Evolutionary conservation across 2,888 invertebrate genomes (phyloP), one percentile per base, ranked within the genome.

Genomic region (Eristalis tenax): DNA sequence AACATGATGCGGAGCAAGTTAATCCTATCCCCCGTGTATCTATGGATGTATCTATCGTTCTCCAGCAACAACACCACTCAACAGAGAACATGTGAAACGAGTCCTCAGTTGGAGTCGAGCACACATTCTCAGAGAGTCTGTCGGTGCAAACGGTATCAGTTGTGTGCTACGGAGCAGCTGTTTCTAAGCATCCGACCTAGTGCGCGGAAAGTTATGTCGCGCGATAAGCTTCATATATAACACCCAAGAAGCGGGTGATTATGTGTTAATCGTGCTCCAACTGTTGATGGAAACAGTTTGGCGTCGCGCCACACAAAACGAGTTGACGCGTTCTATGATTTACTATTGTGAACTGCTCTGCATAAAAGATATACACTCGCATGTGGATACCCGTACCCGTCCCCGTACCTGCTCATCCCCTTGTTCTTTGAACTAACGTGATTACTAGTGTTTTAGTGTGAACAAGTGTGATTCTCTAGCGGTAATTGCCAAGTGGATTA

Each of bases 191-290:
- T 76, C 65, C 28, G 15, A 43, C 38, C 73, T 69, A 43, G n/a
- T 35, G 68, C 15, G 65, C 64, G 79, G 22, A 59, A 56, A 73
- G 79, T 65, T 79, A 79, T 43, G 23, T 6, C 50, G 50, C 43
- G 83, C 73, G 69, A 74, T 69, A 74, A 66, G 15, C 66, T 73
- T 64, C 75, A 22, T 82, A 82, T 86, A 86, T 56, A 82, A 78
- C 35, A 50, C 22, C 5, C 38, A 40, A 38, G 66, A 56, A 64
- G 28, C 61, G 73, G 32, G 8, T 74, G 77, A 77, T 74, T 61
- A 69, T 23, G 65, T 64, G 63, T 82, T 74, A 86, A 75, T 82
- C 74, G 50, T 70, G 15, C 64, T 28, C 65, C 78, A 82, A 82
- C 82, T 82, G 82, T 78, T 86, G 82, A 78, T 65, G 74, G 73